Base-by-base conservation (phyloP, 2,888 invertebrate genomes). In the Andrena haemorrhoa region DNA sequence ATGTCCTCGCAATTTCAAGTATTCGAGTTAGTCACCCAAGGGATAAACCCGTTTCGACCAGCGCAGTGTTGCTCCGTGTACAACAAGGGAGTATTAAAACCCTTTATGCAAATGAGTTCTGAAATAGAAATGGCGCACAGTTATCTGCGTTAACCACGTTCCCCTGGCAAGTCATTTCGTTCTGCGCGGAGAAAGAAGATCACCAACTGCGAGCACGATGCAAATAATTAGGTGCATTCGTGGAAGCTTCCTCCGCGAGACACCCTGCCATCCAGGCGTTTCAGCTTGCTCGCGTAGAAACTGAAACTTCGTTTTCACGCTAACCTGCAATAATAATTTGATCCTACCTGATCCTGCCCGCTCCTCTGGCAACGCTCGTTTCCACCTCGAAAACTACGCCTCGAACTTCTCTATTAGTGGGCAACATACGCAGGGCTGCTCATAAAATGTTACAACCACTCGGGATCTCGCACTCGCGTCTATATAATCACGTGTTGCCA, bases 171-270 rank as follows among this genome's bases (percentile, higher is more conserved):
- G 23, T 7, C 41, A 35, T 23, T 33, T n/a, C 20, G 5, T n/a
- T 23, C n/a, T 20, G 4, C 12, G n/a, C n/a, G 3, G 35, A 31
- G 7, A 65, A 68, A 76, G 47, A 75, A 63, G 73, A 71, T 29
- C 60, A 68, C 75, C 70, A 80, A 80, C 74, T 51, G 23, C 66
- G 51, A 64, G 56, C 41, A 41, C 49, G 79, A 75, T 23, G 16
- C 68, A 53, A 69, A 69, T 83, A 79, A 86, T 79, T 83, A 83
- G 53, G 35, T 66, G 63, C 60, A 82, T 77, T 60, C 71, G 75
- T 70, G 35, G 49, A 23, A 69, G 82, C 29, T 68, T 71, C 63
- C 60, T 51, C 23, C 8, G 71, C 16, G 51, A 33, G 63, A 23
- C 64, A 58, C 56, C 41, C 63, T 5, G 16, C 41, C 33, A 73